phyloP scores from a whole-genome alignment of 1,140 invertebrate genomes.

The Drosophila auraria region DNA sequence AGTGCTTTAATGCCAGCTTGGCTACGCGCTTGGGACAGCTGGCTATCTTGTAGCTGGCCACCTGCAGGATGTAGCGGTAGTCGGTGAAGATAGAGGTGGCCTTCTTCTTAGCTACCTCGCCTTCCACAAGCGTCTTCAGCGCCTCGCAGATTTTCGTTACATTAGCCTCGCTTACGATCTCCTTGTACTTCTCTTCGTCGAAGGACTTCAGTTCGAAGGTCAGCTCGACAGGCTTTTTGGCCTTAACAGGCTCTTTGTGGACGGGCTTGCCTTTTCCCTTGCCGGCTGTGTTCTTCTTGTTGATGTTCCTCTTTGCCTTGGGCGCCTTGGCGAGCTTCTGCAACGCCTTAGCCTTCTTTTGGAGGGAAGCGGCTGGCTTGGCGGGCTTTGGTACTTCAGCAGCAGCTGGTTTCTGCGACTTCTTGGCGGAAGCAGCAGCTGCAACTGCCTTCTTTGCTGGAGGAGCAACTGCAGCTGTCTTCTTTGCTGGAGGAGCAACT shows the following conservation, averaged over 20 bases:
- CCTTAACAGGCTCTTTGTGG: conserved; percentile 12
- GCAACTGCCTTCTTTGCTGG: background rate
- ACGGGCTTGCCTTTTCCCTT: conserved; percentile 27
- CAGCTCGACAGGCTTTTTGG: conserved; percentile 33
- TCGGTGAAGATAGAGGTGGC: conserved; percentile 67
- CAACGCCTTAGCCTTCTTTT: conserved; percentile 24
- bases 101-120: conserved; percentile 70
- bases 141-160: conserved; percentile 69
- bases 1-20: conserved; percentile 85
- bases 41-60: conserved; percentile 75
- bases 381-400: background rate
- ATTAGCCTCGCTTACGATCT: conserved; percentile 62
- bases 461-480: background rate
- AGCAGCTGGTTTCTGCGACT: conserved; percentile 13
- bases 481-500: background rate
- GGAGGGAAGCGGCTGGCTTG: conserved; percentile 17
- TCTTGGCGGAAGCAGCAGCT: background rate
- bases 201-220: conserved; percentile 62
- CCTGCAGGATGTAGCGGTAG: conserved; percentile 74
- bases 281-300: conserved; percentile 5
- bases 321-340: conserved; percentile 34
- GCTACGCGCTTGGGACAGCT: conserved; percentile 76
- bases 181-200: conserved; percentile 68
- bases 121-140: conserved; percentile 56
- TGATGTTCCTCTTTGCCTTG: conserved; percentile 19